Evolutionary conservation across 35 echinoderm and acorn worm species (phyloP).

Genomic region (Heliocidaris erythrogramma): DNA sequence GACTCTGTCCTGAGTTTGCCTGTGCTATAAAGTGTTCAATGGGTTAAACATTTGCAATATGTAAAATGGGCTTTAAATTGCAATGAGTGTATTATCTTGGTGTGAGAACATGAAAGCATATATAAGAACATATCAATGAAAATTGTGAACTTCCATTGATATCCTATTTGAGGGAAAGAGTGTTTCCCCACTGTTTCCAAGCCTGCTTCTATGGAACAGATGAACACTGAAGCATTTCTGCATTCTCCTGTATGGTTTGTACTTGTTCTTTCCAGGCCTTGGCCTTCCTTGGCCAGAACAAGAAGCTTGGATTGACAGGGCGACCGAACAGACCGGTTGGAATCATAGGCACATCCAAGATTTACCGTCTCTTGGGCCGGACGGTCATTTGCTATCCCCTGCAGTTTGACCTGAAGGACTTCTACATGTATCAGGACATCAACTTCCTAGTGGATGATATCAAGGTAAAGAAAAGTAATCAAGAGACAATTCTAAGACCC

Average conservation of each 20-base stretch:
- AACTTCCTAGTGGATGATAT: slow-evolving; percentile 88
- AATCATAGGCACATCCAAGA: slow-evolving; percentile 88
- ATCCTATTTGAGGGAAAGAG: too few relatives aligned
- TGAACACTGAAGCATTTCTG: neutral
- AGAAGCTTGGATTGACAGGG: slow-evolving; percentile 78
- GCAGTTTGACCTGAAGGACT: slow-evolving; percentile 90
- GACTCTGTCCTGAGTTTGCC: too few relatives aligned
- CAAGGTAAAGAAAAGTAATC: slow-evolving; percentile 65
- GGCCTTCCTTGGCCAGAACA: slow-evolving; percentile 74
- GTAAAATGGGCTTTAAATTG: too few relatives aligned
- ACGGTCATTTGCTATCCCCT: slow-evolving; percentile 93
- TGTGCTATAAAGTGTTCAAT: too few relatives aligned
- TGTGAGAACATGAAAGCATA: too few relatives aligned
- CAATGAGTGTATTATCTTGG: too few relatives aligned
- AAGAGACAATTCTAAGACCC: neutral
- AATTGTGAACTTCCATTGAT: too few relatives aligned
- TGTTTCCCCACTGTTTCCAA: too few relatives aligned
- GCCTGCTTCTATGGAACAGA: too few relatives aligned
- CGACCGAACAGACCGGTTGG: slow-evolving; percentile 83
- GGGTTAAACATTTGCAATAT: too few relatives aligned
- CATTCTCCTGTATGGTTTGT: neutral
- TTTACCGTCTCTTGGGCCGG: slow-evolving; percentile 75
- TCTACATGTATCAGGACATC: slow-evolving; percentile 98
- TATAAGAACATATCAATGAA: too few relatives aligned
- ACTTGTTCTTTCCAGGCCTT: slow-evolving; percentile 52